Base-by-base conservation (phyloP, 2,888 invertebrate genomes). In the Hipparchia sbordonii region DNA sequence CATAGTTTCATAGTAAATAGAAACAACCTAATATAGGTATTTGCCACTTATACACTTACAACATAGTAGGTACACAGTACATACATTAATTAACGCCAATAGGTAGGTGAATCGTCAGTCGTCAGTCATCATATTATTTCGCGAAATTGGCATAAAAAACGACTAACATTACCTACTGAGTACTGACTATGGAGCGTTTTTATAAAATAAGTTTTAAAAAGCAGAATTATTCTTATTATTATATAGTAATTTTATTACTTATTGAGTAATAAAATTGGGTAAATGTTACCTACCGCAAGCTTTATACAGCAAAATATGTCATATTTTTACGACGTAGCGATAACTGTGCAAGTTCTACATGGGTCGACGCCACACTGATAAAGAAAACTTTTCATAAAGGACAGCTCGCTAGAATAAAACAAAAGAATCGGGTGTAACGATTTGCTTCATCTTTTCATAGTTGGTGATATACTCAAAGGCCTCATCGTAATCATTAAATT, bases 321-420 rank as follows among this genome's bases (percentile, higher is more conserved):
- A 23, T 33, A 7, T 6, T 59, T 33, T 70, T 70, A 33, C 57
- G 48, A 76, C 46, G 48, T 6, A 48, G 8, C 48, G 39, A 5
- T 39, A 39, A 39, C 39, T 39, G 39, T 48, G 6, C 48, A 48
- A 48, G 6, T 68, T 72, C 52, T 66, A 68, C 61, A 61, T 45
- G 23, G 23, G 23, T 23, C 23, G 23, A 23, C 23, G 23, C 23
- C 60, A 68, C 48, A 59, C 54, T 74, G 72, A 74, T 67, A 70
- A 56, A 56, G 70, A 74, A 73, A 74, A 71, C 51, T 67, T 56
- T 45, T 66, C 70, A 76, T 76, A 76, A 76, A 70, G 72, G 74
- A 71, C 73, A 74, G n/a, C 67, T 45, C 48, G 71, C 39, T 69
- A 66, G 69, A 59, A 70, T 70, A 74, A 69, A 71, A 70, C 23